phyloP scores from a whole-genome alignment of 2,888 invertebrate species.

The Sisyra terminalis region DNA sequence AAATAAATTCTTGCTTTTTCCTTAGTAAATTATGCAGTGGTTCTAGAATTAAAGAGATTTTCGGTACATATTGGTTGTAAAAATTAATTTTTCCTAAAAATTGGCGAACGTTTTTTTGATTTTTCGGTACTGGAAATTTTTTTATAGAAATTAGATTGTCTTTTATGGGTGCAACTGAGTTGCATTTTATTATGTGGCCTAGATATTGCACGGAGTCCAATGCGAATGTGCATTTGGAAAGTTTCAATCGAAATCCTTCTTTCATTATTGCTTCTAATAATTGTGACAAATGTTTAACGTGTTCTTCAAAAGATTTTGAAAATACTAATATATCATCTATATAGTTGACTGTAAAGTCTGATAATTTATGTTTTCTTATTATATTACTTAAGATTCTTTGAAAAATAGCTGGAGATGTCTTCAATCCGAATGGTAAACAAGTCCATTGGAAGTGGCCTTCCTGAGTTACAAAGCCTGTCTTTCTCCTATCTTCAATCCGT shows the following conservation, averaged over 20 bases:
- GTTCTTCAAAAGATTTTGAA: slow-evolving; percentile 14
- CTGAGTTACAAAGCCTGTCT: too few species aligned
- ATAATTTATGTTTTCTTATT: slow-evolving; percentile 12
- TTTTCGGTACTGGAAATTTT: slow-evolving; percentile 11
- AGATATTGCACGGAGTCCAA: slow-evolving; percentile 11
- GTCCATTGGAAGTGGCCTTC: too few species aligned
- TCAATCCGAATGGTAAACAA: too few species aligned
- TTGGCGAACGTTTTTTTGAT: slow-evolving; percentile 11
- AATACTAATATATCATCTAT: too few species aligned
- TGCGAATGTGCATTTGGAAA: slow-evolving; percentile 14
- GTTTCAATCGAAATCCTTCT: slow-evolving; percentile 15
- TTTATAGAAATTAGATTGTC: slow-evolving; percentile 12
- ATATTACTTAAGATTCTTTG: slow-evolving; percentile 12
- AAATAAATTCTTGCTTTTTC: slow-evolving; percentile 12
- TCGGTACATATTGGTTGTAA: slow-evolving; percentile 11
- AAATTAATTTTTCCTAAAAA: slow-evolving; percentile 13
- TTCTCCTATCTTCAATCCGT: slow-evolving; percentile 16
- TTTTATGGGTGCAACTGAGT: slow-evolving; percentile 12
- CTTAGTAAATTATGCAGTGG: slow-evolving; percentile 13
- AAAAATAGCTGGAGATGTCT: too few species aligned
- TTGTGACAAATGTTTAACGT: slow-evolving; percentile 11
- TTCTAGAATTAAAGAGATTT: slow-evolving; percentile 11
- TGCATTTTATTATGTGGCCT: slow-evolving; percentile 12
- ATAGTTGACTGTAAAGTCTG: slow-evolving; percentile 11
- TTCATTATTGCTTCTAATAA: slow-evolving; percentile 12